Evolutionary conservation across 35 echinoderm and acorn worm genomes (phyloP).

Genomic region (Ophioderma brevispina): DNA sequence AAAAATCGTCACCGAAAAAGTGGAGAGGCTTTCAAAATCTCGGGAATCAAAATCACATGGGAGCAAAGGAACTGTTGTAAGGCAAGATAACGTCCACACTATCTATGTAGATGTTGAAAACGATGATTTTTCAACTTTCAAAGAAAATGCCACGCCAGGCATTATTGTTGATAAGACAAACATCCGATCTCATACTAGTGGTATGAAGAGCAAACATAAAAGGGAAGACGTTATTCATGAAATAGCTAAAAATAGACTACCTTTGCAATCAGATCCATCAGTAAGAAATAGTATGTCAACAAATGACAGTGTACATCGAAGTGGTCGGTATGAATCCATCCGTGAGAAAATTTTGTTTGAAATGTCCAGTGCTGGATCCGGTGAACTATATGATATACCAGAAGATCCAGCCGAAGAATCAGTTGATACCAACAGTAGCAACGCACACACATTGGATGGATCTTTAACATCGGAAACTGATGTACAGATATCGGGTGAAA

Average conservation of each 20-base stretch:
- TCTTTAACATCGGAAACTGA: not conserved
- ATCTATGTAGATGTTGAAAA: constrained; percentile 58
- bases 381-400: constrained; percentile 63
- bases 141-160: too few relatives aligned
- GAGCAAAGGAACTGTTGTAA: not conserved
- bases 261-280: too few relatives aligned
- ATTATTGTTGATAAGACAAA: too few relatives aligned
- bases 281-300: too few relatives aligned
- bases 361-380: constrained; percentile 45
- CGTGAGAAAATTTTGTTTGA: constrained; percentile 42
- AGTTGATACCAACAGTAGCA: not conserved
- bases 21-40: constrained; percentile 21
- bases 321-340: constrained; percentile 26
- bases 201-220: too few relatives aligned
- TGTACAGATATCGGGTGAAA: constrained; percentile 3
- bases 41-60: not conserved
- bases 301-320: not conserved
- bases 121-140: not conserved
- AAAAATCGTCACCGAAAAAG: constrained; percentile 22
- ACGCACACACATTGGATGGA: not conserved
- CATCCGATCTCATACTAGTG: too few relatives aligned
- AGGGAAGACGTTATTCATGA: too few relatives aligned
- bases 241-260: too few relatives aligned
- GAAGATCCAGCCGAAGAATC: constrained; percentile 58
- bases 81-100: constrained; percentile 16